A percentile compares a stretch with the other conserved stretches of the same genome.
Conservation (phyloP, 2,797 vertebrate genomes). For the Poeciliopsis paucimaculata region DNA sequence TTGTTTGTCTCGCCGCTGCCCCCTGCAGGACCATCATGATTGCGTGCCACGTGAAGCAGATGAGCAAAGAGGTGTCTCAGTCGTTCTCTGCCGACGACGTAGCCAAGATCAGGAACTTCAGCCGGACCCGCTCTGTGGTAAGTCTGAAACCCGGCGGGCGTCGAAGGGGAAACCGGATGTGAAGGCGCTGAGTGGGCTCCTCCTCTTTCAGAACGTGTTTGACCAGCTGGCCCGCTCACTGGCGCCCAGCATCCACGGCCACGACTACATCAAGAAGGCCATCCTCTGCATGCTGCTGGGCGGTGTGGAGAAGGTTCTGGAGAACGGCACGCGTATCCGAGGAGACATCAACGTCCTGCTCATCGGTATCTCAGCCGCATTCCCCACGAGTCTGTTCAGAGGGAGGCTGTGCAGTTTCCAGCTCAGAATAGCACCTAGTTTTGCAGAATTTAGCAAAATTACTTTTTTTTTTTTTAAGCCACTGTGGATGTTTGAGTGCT, state of each 20-base stretch:
- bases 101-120: constrained; percentile 94
- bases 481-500: background rate
- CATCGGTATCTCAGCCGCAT: constrained; percentile 82
- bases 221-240: constrained; percentile 89
- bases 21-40: constrained; percentile 91
- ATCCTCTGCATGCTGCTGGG: constrained; percentile 96
- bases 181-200: background rate
- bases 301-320: constrained; percentile 93
- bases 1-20: background rate
- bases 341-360: constrained; percentile 97
- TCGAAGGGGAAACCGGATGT: too few relatives aligned
- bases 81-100: constrained; percentile 89
- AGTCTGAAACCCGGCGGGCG: background rate
- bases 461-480: background rate
- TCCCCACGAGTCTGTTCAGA: background rate
- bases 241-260: constrained; percentile 97
- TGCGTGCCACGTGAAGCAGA: constrained; percentile 91
- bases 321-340: constrained; percentile 93
- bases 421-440: background rate
- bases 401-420: background rate
- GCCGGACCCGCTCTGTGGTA: constrained; percentile 87
- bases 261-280: constrained; percentile 97
- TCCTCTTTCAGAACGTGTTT: constrained; percentile 86
- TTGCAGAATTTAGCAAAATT: background rate
- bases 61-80: constrained; percentile 90